Evolutionary conservation across 2,113 vertebrate genomes (phyloP), one percentile per base, ranked within the genome.

Genomic region (Etheostoma spectabile): DNA sequence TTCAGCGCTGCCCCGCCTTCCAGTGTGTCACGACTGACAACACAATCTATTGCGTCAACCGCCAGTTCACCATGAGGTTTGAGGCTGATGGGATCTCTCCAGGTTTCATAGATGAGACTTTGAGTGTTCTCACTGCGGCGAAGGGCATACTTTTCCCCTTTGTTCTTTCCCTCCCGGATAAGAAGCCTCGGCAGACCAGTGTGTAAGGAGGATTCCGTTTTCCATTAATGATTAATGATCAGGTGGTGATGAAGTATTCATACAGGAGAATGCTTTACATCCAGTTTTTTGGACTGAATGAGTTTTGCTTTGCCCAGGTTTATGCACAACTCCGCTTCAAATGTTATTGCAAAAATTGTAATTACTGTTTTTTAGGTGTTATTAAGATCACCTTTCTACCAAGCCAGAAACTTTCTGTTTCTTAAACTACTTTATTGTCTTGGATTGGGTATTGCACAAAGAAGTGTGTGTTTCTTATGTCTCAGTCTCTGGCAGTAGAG

Each of bases 1-100:
- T 92, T 1, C 66, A 85, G 0, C 85, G 87, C 74, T 95, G 93
- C 0, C 75, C 96, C 0, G 16, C 93, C 46, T 98, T 99, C 91
- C 96, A 95, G 85, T 98, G 98, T 0, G 85, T 95, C 0, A 87
- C 88, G 0, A 82, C 97, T 83, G 95, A 90, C 16, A 82, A 88
- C 48, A 86, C 88, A 3, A 87, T 99, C 38, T 97, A 97, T 77
- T 98, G 97, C 4, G 46, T 99, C 0, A 94, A 95, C 66, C 95
- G 93, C 0, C 91, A 84, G 68, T 95, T 95, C 92, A 95, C 94
- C 1, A 68, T 97, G 65, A 90, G 93, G 70, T 98, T 99, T 81
- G 86, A 96, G 49, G 96, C 97, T 0, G 96, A 99, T 65, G 94
- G 95, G 55, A 14, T 97, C 74, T 96, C 96, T 0, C 98, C 98